phyloP scores from a whole-genome alignment of 2,113 vertebrate species.

The Narcine bancroftii region DNA sequence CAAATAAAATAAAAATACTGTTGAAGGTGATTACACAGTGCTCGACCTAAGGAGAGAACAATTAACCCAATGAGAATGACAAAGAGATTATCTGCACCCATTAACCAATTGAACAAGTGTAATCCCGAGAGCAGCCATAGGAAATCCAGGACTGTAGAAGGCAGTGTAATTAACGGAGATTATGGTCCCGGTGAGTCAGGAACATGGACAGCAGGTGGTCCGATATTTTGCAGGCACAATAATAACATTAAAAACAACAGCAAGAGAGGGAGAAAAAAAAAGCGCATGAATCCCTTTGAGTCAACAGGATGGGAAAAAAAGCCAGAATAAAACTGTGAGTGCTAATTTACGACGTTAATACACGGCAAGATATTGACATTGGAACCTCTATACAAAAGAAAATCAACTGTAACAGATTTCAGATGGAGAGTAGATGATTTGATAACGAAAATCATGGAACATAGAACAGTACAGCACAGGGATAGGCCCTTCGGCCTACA shows the following conservation, averaged over 20 bases:
- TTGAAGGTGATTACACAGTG: neutral
- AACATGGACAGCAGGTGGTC: neutral
- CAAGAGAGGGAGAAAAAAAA: neutral
- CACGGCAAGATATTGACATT: neutral
- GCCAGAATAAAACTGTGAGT: neutral
- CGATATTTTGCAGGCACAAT: neutral
- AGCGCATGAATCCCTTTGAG: too few species aligned
- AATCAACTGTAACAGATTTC: neutral
- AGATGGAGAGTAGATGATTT: neutral
- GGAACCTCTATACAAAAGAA: neutral
- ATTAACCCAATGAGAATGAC: neutral
- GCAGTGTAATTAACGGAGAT: neutral
- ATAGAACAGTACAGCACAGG: too few species aligned
- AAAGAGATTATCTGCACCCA: neutral
- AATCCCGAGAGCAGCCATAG: neutral
- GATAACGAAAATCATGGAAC: neutral
- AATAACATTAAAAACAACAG: neutral
- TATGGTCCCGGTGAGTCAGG: neutral
- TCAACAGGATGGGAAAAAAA: neutral
- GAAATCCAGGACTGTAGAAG: neutral
- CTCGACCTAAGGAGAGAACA: neutral
- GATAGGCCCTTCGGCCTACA: too few species aligned
- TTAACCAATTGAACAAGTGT: neutral
- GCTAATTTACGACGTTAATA: neutral
- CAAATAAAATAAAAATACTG: neutral